phyloP scores from a whole-genome alignment of 2,113 vertebrate species.

The Upupa epops region DNA sequence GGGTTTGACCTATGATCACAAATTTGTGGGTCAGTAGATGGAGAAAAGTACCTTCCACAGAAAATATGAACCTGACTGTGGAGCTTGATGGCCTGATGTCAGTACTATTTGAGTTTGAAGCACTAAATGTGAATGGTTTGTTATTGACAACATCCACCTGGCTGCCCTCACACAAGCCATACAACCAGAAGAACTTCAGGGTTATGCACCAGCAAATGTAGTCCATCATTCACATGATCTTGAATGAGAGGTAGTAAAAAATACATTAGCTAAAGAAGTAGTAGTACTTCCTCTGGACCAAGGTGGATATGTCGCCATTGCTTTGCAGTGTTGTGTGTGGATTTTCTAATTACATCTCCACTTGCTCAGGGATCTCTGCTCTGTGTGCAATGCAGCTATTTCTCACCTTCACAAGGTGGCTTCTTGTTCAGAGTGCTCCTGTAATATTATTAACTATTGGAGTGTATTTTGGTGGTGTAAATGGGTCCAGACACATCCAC shows the following conservation, averaged over 20 bases:
- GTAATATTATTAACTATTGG: not conserved
- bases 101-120: not conserved
- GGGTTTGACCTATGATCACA: not conserved
- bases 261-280: not conserved
- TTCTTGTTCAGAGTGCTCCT: not conserved
- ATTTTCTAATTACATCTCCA: not conserved
- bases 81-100: not conserved
- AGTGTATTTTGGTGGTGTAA: not conserved
- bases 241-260: not conserved
- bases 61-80: no score
- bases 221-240: not conserved
- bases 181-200: not conserved
- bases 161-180: not conserved
- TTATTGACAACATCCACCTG: not conserved
- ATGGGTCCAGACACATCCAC: not conserved
- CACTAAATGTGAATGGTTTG: not conserved
- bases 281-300: not conserved
- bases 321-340: not conserved
- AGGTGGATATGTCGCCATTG: not conserved
- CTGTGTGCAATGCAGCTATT: not conserved
- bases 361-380: conserved; percentile 52
- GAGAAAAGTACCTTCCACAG: no score
- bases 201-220: not conserved
- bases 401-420: not conserved
- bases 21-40: not conserved